Evolutionary conservation across 2,888 invertebrate species (phyloP).

Genomic region (Drosophila cyrtoloma): DNA sequence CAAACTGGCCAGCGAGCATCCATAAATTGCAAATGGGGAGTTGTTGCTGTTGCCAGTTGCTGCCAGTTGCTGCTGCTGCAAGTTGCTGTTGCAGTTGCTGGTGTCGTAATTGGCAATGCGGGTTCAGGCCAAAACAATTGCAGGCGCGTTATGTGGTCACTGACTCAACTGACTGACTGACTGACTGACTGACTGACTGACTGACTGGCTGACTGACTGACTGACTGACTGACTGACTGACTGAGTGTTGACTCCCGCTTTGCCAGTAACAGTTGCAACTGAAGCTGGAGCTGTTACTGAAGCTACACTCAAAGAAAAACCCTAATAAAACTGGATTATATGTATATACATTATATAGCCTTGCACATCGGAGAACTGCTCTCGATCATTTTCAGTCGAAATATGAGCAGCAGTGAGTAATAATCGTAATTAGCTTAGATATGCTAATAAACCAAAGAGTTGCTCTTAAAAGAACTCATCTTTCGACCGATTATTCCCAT

Average conservation of each 20-base stretch:
- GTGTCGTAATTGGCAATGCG: conserved; percentile 82
- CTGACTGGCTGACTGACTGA: conserved; percentile 49
- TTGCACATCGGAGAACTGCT: background rate
- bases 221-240: conserved; percentile 33
- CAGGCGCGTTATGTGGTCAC: conserved; percentile 70
- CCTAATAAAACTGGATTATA: fast-evolving
- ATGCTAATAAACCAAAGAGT: too few relatives aligned
- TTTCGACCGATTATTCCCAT: too few relatives aligned
- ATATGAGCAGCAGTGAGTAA: background rate
- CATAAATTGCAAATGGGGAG: conserved; percentile 68
- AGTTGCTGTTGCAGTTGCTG: conserved; percentile 46
- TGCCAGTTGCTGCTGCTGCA: conserved; percentile 63
- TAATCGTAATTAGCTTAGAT: background rate
- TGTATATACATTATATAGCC: too few relatives aligned
- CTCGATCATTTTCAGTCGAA: background rate
- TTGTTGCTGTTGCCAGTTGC: conserved; percentile 68
- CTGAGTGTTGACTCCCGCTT: conserved; percentile 29
- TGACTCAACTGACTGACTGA: conserved; percentile 45
- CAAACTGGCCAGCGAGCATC: conserved; percentile 55
- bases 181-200: conserved; percentile 46
- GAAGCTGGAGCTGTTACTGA: background rate
- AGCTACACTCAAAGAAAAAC: conserved; percentile 1
- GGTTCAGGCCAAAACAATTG: conserved; percentile 72
- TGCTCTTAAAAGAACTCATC: too few relatives aligned
- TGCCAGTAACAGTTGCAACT: conserved; percentile 10